Percentiles rank a stretch among this genome's conserved stretches.
These are phyloP conservation scores for Euplexia lucipara DNA, from an alignment of 2,888 invertebrate species.

Conservation along the genomic window DNA sequence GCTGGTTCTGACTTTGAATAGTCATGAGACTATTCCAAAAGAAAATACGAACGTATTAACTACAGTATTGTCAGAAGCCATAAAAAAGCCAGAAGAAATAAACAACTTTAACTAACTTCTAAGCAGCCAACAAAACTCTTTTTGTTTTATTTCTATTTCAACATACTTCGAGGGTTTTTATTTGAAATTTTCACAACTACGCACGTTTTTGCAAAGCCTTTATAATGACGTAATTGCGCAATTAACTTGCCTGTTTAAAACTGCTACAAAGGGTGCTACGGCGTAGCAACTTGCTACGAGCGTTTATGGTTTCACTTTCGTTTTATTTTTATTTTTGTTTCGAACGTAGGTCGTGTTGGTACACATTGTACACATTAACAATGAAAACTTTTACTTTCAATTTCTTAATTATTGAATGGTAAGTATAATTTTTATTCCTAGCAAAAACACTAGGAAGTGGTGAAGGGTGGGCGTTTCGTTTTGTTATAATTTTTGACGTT, in stretches of 20 bases:
- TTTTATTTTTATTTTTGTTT: slow-evolving; percentile 26
- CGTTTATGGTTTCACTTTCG: slow-evolving; percentile 1
- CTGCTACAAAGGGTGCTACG: slow-evolving; percentile 52
- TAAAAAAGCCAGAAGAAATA: too few relatives aligned
- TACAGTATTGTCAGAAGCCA: too few relatives aligned
- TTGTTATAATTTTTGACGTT: too few relatives aligned
- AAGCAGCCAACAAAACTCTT: neutral
- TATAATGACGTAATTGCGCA: slow-evolving; percentile 44
- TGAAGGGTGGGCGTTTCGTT: too few relatives aligned
- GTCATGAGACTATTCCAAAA: too few relatives aligned
- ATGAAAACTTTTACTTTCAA: neutral
- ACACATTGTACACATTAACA: neutral
- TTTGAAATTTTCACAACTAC: slow-evolving; percentile 31
- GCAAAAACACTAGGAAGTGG: too few relatives aligned
- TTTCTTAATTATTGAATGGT: too few relatives aligned
- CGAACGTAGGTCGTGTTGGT: neutral
- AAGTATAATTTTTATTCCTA: too few relatives aligned
- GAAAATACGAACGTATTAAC: too few relatives aligned
- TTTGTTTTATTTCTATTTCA: slow-evolving; percentile 8
- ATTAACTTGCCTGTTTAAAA: slow-evolving; percentile 50
- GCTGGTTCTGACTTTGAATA: too few relatives aligned
- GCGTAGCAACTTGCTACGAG: slow-evolving; percentile 54
- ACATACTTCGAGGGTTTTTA: neutral
- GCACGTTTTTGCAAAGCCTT: slow-evolving; percentile 45
- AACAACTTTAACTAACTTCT: too few relatives aligned